Conservation (phyloP, 2,797 vertebrate species). For the Poliocrania exsul region DNA sequence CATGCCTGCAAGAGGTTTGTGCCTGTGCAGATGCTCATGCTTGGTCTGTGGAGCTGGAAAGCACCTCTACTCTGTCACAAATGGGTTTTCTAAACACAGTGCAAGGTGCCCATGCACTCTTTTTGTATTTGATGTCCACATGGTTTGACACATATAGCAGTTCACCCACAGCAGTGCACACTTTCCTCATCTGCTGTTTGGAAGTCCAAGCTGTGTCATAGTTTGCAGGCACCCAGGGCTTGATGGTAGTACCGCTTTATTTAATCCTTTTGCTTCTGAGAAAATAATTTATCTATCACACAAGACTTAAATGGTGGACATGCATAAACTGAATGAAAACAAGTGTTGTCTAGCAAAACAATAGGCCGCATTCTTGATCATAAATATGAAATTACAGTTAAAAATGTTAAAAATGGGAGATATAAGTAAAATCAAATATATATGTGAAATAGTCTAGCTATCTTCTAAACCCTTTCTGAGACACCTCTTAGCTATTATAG, state of each 20-base stretch:
- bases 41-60: neutral
- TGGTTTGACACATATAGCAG: neutral
- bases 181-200: neutral
- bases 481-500: neutral
- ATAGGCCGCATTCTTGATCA: neutral
- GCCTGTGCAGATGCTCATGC: rapidly evolving
- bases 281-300: neutral
- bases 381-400: neutral
- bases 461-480: neutral
- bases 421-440: neutral
- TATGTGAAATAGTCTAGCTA: neutral
- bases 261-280: neutral
- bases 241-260: neutral
- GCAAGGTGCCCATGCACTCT: neutral
- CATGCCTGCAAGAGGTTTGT: neutral
- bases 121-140: neutral
- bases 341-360: neutral
- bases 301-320: neutral
- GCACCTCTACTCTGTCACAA: neutral
- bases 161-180: neutral
- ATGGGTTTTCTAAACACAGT: neutral
- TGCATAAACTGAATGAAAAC: neutral
- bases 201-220: neutral
- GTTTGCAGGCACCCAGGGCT: neutral
- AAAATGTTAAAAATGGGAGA: neutral